Percentiles rank a stretch among this genome's conserved stretches.
Evolutionary conservation across 1,140 invertebrate species (phyloP).

Genomic region (Meloidogyne hapla): DNA sequence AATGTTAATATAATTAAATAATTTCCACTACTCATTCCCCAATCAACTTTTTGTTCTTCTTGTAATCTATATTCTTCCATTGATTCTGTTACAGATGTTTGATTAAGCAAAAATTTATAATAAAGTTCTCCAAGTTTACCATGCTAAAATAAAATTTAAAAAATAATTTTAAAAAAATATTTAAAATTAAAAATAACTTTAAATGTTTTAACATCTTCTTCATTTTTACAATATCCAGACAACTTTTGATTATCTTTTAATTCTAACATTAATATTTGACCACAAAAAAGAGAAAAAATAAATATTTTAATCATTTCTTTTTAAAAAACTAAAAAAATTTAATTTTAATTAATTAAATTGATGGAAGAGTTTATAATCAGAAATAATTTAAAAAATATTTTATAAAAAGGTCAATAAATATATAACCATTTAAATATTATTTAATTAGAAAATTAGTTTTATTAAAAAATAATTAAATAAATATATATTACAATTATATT

Average conservation of each 20-base stretch:
- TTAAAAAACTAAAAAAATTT: background rate
- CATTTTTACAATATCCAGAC: background rate
- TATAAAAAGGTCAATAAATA: too few species aligned
- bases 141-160: background rate
- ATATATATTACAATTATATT: too few species aligned
- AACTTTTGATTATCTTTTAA: background rate
- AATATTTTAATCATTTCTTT: background rate
- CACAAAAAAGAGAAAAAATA: background rate
- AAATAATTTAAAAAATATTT: too few species aligned
- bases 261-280: background rate
- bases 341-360: too few species aligned
- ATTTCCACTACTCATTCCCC: background rate
- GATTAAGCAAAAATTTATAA: background rate
- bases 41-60: background rate
- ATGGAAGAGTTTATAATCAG: too few species aligned
- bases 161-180: too few species aligned
- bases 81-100: background rate
- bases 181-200: background rate
- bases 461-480: background rate
- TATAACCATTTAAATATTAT: background rate
- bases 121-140: conserved; percentile 2
- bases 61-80: background rate
- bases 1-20: background rate
- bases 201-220: background rate
- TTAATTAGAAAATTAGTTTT: conserved; percentile 6